Conservation (phyloP, 2,113 vertebrate species). For the Rattus rattus region DNA sequence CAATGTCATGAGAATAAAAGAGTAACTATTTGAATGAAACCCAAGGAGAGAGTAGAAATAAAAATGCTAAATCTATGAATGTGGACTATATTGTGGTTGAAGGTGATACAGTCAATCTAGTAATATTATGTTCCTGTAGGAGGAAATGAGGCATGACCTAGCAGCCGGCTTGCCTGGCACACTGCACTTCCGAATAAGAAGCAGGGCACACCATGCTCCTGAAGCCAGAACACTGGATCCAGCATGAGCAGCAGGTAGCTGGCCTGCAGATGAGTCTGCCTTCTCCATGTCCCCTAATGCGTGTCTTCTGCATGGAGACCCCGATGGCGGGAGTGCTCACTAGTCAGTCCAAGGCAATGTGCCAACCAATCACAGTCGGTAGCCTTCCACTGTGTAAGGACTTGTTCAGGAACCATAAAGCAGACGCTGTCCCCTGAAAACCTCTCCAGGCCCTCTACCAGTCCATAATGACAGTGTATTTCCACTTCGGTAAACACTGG, state of each 20-base stretch:
- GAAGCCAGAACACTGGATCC: neutral
- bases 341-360: neutral
- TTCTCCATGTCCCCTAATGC: neutral
- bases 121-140: neutral
- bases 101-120: constrained; percentile 6
- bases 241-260: neutral
- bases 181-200: neutral
- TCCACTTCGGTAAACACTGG: neutral
- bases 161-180: neutral
- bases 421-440: neutral
- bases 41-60: neutral
- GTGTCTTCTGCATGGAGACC: neutral
- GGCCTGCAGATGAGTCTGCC: neutral
- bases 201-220: neutral
- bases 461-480: neutral
- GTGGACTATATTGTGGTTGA: neutral
- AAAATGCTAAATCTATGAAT: neutral
- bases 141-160: neutral
- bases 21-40: neutral
- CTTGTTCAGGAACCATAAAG: neutral
- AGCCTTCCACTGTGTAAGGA: neutral
- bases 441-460: neutral
- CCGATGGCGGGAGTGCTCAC: neutral
- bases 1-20: neutral
- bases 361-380: neutral